phyloP scores from a whole-genome alignment of 92 coral and sea anemone genomes.

The Galaxea fascicularis region DNA sequence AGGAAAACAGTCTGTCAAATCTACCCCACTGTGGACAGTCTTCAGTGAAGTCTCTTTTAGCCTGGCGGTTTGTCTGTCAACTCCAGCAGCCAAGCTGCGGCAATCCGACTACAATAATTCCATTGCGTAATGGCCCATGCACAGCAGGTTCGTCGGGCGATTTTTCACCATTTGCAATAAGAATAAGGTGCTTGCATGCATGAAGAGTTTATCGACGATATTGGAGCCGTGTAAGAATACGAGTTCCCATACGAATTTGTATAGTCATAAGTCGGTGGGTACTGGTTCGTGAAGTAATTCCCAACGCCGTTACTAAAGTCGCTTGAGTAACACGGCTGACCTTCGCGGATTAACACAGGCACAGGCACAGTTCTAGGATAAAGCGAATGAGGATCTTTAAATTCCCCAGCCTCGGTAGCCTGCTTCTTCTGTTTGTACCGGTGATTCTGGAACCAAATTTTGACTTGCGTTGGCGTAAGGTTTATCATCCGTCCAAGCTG shows the following conservation, averaged over 20 bases:
- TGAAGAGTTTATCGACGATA: conserved; percentile 74
- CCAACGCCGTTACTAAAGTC: conserved; percentile 69
- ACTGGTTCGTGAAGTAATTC: conserved; percentile 68
- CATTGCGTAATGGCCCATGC: conserved; percentile 21
- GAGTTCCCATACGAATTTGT: conserved; percentile 76
- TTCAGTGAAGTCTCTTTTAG: conserved; percentile 17
- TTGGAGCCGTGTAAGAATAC: conserved; percentile 53
- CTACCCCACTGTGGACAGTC: conserved; percentile 19
- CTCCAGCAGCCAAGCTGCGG: conserved; percentile 1
- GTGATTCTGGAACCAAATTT: conserved; percentile 99
- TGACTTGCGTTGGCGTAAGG: conserved; percentile 98
- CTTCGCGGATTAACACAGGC: conserved; percentile 95
- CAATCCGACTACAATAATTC: conserved; percentile 4
- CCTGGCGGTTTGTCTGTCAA: conserved; percentile 9
- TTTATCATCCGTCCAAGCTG: conserved; percentile 97
- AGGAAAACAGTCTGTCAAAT: conserved; percentile 1
- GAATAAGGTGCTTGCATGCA: conserved; percentile 80
- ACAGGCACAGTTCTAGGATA: conserved; percentile 93
- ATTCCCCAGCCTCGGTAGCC: conserved; percentile 96
- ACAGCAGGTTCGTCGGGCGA: not conserved
- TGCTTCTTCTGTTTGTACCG: conserved; percentile 98
- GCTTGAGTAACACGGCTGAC: conserved; percentile 81
- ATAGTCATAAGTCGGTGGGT: conserved; percentile 71
- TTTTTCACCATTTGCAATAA: conserved; percentile 73
- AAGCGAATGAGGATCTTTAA: conserved; percentile 83